These are phyloP conservation scores for Nematolebias whitei DNA, from an alignment of 2,113 vertebrate species.

Conservation along the genomic window DNA sequence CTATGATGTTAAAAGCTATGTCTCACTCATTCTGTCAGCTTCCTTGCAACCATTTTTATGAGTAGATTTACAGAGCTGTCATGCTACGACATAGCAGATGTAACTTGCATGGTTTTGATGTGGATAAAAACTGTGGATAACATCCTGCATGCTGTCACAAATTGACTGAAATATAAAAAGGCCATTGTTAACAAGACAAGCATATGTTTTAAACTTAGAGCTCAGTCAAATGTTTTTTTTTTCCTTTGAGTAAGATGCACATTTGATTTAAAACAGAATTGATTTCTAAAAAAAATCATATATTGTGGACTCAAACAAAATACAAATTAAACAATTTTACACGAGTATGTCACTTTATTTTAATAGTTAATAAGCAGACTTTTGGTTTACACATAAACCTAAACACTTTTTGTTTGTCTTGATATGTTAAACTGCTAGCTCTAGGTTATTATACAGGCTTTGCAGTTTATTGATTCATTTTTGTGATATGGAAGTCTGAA, in stretches of 20 bases:
- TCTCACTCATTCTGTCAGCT: constrained; percentile 37
- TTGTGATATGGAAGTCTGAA: background rate
- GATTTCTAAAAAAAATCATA: background rate
- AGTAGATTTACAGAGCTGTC: background rate
- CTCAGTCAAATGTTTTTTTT: too few species aligned
- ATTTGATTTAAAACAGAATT: too few species aligned
- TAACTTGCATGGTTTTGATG: background rate
- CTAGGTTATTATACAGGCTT: background rate
- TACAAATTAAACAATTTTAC: background rate
- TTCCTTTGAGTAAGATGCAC: too few species aligned
- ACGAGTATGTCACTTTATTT: too few species aligned
- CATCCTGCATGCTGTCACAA: background rate
- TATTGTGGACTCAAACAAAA: background rate
- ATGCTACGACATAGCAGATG: background rate
- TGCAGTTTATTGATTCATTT: background rate
- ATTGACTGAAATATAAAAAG: background rate
- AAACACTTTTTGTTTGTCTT: background rate
- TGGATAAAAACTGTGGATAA: background rate
- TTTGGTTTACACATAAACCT: background rate
- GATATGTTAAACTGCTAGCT: background rate
- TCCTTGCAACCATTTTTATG: background rate
- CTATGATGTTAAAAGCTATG: constrained; percentile 30
- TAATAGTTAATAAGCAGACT: background rate
- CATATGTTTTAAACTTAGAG: too few species aligned
- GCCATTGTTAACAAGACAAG: too few species aligned